Evolutionary conservation across 2,113 vertebrate genomes (phyloP), one percentile per base, ranked within the genome.

Genomic region (Onychostoma macrolepis): DNA sequence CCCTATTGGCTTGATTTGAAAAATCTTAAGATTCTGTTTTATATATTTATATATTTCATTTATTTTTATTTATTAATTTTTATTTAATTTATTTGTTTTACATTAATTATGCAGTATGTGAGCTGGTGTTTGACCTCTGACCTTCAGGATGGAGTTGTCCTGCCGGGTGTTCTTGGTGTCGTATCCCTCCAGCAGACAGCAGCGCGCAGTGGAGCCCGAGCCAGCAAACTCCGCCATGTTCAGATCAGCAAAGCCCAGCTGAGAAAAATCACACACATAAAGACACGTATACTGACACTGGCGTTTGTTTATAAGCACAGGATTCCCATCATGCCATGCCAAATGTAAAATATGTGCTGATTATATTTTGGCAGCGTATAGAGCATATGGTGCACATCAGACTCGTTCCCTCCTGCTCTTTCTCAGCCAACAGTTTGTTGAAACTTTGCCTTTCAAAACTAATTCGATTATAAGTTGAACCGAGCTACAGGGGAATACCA

Each of bases 81-180:
- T 45, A 4, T 45, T 43, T 43, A 9, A 43, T 43, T 41, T 41
- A 41, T 41, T 41, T 7, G 38, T 41, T 7, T 41, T 41, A 41
- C 5, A 41, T 41, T 45, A 36, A 36, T 36, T 45, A 4, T 36
- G 67, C 30, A 12, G 82, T 21, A 2, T 26, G 30, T 61, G 28
- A 21, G 56, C 72, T 26, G 1, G 1, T 2, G 24, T 53, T 76
- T 86, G 85, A 58, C 72, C 24, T 41, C 88, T 85, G 93, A 95
- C 98, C 97, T 99, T 99, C 85, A 99, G 95, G 85, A 99, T 99
- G 90, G 98, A 99, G 94, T 99, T 99, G 94, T 99, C 98, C 94
- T 99, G 98, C 43, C 98, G 96, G 0, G 97, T 99, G 90, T 99
- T 97, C 94, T 99, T 99, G 0, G 98, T 99, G 93, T 99, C 97